Evolutionary conservation across 2,888 invertebrate species (phyloP).

Genomic region (Drosophila mettleri): DNA sequence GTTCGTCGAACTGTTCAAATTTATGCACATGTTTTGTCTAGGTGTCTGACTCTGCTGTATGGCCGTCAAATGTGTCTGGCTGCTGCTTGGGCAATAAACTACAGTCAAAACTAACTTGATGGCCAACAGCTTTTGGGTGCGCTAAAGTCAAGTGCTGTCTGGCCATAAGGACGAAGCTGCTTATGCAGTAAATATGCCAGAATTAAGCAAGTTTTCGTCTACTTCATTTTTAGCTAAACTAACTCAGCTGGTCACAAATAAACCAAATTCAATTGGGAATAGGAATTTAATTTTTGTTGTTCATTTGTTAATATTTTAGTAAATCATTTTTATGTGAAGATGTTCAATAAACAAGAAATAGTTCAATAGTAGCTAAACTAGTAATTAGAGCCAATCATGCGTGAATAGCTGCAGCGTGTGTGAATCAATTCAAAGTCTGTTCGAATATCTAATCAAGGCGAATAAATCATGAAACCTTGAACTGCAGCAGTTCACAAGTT

Average conservation of each 20-base stretch:
- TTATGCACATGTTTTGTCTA: constrained; percentile 71
- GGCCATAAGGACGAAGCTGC: constrained; percentile 26
- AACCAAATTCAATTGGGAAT: background rate
- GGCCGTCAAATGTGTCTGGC: constrained; percentile 55
- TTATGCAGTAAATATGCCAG: constrained; percentile 5
- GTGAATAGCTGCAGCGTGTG: background rate
- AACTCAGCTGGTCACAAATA: background rate
- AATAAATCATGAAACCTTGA: background rate
- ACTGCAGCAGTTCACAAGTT: background rate
- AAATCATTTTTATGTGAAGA: no score
- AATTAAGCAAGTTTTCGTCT: background rate
- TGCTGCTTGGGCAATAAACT: constrained; percentile 57
- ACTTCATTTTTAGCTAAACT: background rate
- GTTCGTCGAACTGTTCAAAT: constrained; percentile 62
- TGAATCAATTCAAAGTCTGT: background rate
- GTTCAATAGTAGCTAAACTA: background rate
- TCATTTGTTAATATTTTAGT: background rate
- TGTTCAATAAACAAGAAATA: no score
- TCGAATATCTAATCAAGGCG: background rate
- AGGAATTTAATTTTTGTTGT: background rate
- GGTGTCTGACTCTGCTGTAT: constrained; percentile 17
- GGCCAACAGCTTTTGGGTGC: constrained; percentile 39
- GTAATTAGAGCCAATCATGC: background rate
- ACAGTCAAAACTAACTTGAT: constrained; percentile 58
- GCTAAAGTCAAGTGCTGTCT: constrained; percentile 48